Conservation (phyloP, 2,888 invertebrate species). For the Opisthograptis luteolata region DNA sequence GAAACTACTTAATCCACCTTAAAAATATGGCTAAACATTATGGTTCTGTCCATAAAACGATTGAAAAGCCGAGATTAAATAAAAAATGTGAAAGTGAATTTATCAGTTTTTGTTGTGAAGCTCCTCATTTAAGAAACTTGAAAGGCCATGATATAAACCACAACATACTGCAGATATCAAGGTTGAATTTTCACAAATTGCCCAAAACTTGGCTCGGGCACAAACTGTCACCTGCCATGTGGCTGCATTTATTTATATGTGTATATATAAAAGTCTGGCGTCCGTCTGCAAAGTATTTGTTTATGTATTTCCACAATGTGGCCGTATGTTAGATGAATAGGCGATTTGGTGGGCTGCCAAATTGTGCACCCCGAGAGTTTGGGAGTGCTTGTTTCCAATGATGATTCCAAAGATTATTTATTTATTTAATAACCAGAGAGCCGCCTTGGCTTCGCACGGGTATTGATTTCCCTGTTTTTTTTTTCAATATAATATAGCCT, state of each 20-base stretch:
- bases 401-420: constrained; percentile 5
- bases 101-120: too few species aligned
- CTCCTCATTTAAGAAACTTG: too few species aligned
- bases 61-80: too few species aligned
- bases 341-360: constrained; percentile 42
- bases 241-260: constrained; percentile 46
- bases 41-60: too few species aligned
- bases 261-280: constrained; percentile 62
- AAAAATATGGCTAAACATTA: too few species aligned
- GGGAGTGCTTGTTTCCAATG: constrained; percentile 24
- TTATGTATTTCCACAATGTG: constrained; percentile 46
- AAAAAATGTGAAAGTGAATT: too few species aligned
- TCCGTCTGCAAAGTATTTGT: constrained; percentile 58
- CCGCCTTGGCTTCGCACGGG: too few species aligned
- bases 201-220: constrained; percentile 40
- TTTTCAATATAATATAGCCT: too few species aligned
- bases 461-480: too few species aligned
- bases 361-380: constrained; percentile 32
- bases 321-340: constrained; percentile 39
- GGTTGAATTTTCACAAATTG: constrained; percentile 45
- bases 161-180: constrained; percentile 29
- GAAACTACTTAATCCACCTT: too few species aligned
- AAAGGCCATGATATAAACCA: too few species aligned
- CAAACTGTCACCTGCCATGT: constrained; percentile 35
- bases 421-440: too few species aligned